A percentile compares a stretch with the other conserved stretches of the same genome.
Conservation (phyloP, 2,113 vertebrate species). For the Caretta caretta region DNA sequence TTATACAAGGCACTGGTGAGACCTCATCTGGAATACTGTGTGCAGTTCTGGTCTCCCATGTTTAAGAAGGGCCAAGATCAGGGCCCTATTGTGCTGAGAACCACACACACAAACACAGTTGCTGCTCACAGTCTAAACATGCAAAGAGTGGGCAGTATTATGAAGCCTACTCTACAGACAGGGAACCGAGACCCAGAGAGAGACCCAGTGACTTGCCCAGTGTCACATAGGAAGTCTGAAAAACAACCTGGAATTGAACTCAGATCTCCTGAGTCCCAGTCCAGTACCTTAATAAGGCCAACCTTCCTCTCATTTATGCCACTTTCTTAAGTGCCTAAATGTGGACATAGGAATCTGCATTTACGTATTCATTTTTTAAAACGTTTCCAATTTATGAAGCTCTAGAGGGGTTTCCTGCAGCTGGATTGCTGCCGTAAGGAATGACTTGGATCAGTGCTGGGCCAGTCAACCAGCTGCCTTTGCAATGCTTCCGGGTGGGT, state of each 20-base stretch:
- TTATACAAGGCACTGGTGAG: no score
- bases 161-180: neutral
- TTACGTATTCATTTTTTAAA: neutral
- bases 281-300: neutral
- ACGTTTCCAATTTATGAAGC: neutral
- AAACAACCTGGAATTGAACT: neutral
- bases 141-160: neutral
- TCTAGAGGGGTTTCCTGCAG: neutral
- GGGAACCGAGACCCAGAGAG: neutral
- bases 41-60: no score
- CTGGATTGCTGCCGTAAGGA: neutral
- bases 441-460: neutral
- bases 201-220: neutral
- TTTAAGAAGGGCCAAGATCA: neutral
- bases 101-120: fast-evolving
- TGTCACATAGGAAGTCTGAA: neutral
- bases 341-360: neutral
- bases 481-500: neutral
- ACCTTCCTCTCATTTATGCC: neutral
- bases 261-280: neutral
- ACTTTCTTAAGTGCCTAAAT: neutral
- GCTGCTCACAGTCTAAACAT: neutral
- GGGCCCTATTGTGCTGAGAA: neutral
- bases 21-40: no score
- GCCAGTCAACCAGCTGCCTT: neutral